Evolutionary conservation across 2,888 invertebrate species (phyloP).

Genomic region (Saturnia japonica): DNA sequence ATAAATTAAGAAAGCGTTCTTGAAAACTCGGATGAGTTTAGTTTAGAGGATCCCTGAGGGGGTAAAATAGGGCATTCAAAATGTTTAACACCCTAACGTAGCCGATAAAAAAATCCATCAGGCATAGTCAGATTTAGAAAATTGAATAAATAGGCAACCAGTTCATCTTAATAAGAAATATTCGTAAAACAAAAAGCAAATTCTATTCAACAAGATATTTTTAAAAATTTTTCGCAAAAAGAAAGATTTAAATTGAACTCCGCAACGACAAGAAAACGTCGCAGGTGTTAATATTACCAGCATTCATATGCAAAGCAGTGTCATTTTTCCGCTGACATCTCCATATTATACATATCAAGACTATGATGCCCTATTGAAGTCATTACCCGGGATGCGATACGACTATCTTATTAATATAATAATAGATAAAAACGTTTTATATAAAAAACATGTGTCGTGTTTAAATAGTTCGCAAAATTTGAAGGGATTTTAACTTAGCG

Average conservation of each 20-base stretch:
- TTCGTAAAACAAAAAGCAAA: not conserved
- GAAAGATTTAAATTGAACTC: slow-evolving; percentile 20
- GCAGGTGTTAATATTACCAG: slow-evolving; percentile 8
- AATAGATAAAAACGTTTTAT: not conserved
- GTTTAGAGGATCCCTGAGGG: too few relatives aligned
- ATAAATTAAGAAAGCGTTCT: not conserved
- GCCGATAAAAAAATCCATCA: not conserved
- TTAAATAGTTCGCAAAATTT: too few relatives aligned
- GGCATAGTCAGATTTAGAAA: not conserved
- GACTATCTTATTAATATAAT: not conserved
- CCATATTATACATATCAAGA: slow-evolving; percentile 14
- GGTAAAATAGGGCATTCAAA: not conserved
- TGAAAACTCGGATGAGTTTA: too few relatives aligned
- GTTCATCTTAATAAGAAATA: not conserved
- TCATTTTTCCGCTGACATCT: slow-evolving; percentile 26
- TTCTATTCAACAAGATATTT: not conserved
- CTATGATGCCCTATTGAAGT: not conserved
- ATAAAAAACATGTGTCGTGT: too few relatives aligned
- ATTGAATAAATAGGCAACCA: not conserved
- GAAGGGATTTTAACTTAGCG: too few relatives aligned
- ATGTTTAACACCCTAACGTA: not conserved
- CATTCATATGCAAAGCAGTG: slow-evolving; percentile 26
- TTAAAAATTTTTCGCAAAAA: not conserved
- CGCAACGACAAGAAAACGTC: slow-evolving; percentile 11
- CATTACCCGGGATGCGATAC: not conserved